phyloP scores from a whole-genome alignment of 30 jellyfish, hydroid and myxozoan species.

The Turritopsis dohrnii region DNA sequence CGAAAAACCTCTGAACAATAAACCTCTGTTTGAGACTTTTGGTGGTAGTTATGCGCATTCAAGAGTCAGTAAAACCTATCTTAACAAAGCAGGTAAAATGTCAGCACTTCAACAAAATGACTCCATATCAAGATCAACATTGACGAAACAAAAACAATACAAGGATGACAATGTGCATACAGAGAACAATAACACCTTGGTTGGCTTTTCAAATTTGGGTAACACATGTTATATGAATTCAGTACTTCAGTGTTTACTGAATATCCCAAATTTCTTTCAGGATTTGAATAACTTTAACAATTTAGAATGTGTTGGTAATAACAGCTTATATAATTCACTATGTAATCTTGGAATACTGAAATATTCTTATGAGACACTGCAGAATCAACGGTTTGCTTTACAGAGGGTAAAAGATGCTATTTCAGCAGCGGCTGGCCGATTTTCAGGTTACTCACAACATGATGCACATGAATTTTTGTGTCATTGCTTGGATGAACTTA shows the following conservation, averaged over 20 bases:
- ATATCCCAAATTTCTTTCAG: constrained; percentile 61
- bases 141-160: neutral
- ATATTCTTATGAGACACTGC: constrained; percentile 31
- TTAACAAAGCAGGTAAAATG: neutral
- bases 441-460: constrained; percentile 78
- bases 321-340: constrained; percentile 18
- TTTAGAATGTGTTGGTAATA: neutral
- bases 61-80: neutral
- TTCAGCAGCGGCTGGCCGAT: constrained; percentile 63
- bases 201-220: constrained; percentile 84
- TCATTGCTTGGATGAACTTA: constrained; percentile 84
- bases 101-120: neutral
- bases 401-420: constrained; percentile 51
- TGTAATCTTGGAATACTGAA: constrained; percentile 37
- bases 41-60: neutral
- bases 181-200: neutral
- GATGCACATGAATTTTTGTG: constrained; percentile 95
- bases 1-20: neutral
- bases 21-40: neutral
- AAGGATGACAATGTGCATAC: neutral
- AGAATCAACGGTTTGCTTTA: constrained; percentile 35
- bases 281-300: constrained; percentile 44
- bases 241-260: constrained; percentile 70
- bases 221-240: constrained; percentile 92
- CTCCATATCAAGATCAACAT: neutral